Conservation (phyloP, 2,797 vertebrate species). For the Numenius phaeopus region DNA sequence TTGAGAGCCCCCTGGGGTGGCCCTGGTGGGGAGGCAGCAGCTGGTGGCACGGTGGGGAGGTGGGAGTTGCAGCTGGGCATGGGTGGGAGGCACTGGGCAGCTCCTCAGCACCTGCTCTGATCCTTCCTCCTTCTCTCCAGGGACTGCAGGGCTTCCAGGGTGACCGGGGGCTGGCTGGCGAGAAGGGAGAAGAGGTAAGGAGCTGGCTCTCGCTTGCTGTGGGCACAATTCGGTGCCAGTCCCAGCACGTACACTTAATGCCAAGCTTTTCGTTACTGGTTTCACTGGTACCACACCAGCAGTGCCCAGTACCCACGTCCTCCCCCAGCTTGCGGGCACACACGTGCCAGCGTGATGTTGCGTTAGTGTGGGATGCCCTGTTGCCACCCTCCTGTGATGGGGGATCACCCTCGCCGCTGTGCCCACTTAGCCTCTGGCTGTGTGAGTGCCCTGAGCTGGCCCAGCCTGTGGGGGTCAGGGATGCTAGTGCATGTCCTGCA, state of each 20-base stretch:
- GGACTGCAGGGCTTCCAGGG: conserved; percentile 88
- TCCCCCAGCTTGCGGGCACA: accelerated
- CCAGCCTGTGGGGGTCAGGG: background rate
- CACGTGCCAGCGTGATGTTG: too few relatives aligned
- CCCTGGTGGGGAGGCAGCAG: background rate
- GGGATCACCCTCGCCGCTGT: accelerated
- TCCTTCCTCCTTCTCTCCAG: conserved; percentile 64
- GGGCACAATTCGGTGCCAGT: accelerated
- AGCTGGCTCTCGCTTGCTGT: background rate
- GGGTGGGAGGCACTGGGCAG: background rate
- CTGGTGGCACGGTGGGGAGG: accelerated
- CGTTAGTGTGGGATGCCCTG: background rate
- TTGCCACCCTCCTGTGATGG: background rate
- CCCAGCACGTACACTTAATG: accelerated
- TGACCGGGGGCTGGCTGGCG: conserved; percentile 84
- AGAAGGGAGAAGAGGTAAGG: conserved; percentile 91
- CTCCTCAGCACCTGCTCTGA: background rate
- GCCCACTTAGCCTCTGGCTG: accelerated
- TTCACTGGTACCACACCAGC: background rate
- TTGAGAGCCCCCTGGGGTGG: background rate
- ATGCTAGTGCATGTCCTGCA: accelerated
- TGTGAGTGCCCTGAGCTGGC: background rate
- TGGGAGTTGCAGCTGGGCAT: accelerated
- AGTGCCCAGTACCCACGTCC: accelerated
- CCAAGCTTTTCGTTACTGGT: background rate